Conservation (phyloP, 92 coral and sea anemone genomes). For the Umimayanthus kanabou region DNA sequence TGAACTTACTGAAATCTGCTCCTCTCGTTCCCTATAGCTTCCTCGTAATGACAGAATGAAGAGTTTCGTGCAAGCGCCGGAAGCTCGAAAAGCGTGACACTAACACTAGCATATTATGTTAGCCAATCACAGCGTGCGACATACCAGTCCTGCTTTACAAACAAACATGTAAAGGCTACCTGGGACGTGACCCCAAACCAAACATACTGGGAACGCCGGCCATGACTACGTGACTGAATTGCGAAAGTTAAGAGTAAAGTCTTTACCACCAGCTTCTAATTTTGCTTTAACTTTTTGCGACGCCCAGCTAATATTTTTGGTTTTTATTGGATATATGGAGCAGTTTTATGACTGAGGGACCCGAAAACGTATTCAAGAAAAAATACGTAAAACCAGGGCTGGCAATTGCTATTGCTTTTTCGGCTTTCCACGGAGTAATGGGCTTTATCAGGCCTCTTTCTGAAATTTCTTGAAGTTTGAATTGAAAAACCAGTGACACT, state of each 20-base stretch:
- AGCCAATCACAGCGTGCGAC: not conserved
- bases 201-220: not conserved
- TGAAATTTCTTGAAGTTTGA: too few species aligned
- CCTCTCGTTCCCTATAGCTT: not conserved
- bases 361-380: not conserved
- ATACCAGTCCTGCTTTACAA: not conserved
- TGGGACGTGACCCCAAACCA: not conserved
- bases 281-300: not conserved
- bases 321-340: too few species aligned
- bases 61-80: not conserved
- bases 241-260: not conserved
- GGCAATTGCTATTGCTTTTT: not conserved
- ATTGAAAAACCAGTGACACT: too few species aligned
- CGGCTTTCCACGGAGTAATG: not conserved
- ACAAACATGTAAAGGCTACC: not conserved
- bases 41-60: not conserved
- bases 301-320: not conserved
- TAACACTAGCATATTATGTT: not conserved
- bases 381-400: not conserved
- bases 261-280: not conserved
- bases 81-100: too few species aligned
- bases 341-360: not conserved
- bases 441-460: too few species aligned
- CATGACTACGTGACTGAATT: too few species aligned
- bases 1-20: not conserved